Evolutionary conservation across 2,888 invertebrate genomes (phyloP).

Genomic region (Eupsilia transversa): DNA sequence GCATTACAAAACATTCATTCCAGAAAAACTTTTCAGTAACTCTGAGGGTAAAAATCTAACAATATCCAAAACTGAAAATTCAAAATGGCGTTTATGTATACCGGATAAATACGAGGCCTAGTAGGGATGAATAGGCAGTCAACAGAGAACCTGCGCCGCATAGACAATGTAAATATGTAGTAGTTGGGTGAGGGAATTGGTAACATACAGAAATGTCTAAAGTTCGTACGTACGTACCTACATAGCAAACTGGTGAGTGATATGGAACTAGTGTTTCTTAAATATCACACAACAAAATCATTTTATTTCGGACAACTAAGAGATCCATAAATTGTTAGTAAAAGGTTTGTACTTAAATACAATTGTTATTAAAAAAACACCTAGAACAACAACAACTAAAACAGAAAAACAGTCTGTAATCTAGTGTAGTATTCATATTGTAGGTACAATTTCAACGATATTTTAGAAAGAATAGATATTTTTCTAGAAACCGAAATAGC

Average conservation of each 20-base stretch:
- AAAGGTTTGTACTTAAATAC: neutral
- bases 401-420: neutral
- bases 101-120: conserved; percentile 29
- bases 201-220: conserved; percentile 21
- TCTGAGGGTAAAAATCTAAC: neutral
- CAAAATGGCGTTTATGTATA: conserved; percentile 1
- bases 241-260: neutral
- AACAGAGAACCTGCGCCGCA: conserved; percentile 18
- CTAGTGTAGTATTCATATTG: neutral
- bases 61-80: conserved; percentile 12
- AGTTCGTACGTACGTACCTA: neutral
- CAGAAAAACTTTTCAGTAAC: neutral
- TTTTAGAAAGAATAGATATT: neutral
- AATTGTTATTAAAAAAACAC: neutral
- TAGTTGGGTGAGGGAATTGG: conserved; percentile 9
- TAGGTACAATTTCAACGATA: neutral
- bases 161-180: conserved; percentile 28
- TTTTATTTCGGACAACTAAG: neutral
- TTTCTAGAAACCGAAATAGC: neutral
- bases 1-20: neutral
- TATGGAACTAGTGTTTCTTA: neutral
- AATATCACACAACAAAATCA: neutral
- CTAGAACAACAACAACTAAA: neutral
- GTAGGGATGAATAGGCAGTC: conserved; percentile 30
- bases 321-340: neutral